These are phyloP conservation scores for Alentia gelatinosa DNA, from an alignment of 2,888 invertebrate genomes.

Conservation along the genomic window DNA sequence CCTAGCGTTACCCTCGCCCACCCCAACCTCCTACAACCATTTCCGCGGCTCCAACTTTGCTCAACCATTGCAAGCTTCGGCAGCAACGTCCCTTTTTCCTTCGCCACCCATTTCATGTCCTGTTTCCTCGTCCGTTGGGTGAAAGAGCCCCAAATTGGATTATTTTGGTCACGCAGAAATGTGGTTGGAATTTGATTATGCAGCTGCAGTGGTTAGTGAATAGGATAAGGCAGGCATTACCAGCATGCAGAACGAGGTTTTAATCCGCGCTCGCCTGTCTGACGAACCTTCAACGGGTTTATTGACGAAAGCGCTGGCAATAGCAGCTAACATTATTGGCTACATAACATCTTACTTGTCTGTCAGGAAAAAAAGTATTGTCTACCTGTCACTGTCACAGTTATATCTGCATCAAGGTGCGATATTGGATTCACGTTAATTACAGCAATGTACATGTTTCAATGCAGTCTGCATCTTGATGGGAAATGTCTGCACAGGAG, in stretches of 20 bases:
- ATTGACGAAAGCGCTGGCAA: background rate
- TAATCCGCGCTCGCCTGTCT: background rate
- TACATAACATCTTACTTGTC: background rate
- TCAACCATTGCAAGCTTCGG: background rate
- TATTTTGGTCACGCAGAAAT: conserved; percentile 26
- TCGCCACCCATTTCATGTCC: conserved; percentile 19
- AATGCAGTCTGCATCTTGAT: too few relatives aligned
- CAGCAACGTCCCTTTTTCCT: background rate
- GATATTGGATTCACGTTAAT: too few relatives aligned
- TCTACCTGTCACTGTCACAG: too few relatives aligned
- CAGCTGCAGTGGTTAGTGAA: conserved; percentile 30
- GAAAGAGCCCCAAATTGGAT: background rate
- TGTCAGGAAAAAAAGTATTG: too few relatives aligned
- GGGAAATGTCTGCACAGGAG: background rate
- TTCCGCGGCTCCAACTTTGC: too few relatives aligned
- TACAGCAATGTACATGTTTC: too few relatives aligned
- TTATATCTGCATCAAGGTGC: too few relatives aligned
- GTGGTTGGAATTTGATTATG: conserved; percentile 42
- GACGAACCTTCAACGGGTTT: background rate
- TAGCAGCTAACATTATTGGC: background rate
- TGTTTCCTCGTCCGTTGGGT: conserved; percentile 16
- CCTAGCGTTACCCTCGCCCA: background rate
- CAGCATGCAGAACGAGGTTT: background rate
- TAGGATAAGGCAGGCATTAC: conserved; percentile 6
- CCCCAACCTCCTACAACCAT: background rate